Evolutionary conservation across 2,888 invertebrate genomes (phyloP).

Genomic region (Ceriagrion tenellum): DNA sequence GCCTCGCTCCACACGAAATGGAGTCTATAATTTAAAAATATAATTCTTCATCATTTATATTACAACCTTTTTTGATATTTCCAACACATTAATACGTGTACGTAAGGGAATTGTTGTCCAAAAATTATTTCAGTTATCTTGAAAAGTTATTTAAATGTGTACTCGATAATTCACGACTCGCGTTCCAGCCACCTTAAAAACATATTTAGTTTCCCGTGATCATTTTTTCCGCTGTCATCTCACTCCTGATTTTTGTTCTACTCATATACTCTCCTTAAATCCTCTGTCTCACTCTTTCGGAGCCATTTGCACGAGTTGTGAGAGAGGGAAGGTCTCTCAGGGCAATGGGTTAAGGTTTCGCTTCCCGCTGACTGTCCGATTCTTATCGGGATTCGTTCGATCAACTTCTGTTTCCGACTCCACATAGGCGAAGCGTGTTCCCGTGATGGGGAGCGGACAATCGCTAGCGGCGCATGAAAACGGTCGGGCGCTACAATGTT

Average conservation of each 20-base stretch:
- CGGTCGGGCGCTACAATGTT: not conserved
- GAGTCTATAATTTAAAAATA: too few species aligned
- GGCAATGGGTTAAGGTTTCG: slow-evolving; percentile 12
- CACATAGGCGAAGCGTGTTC: not conserved
- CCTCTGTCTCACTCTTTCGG: not conserved
- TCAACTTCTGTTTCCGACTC: slow-evolving; percentile 14
- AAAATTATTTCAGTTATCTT: too few species aligned
- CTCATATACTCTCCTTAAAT: not conserved
- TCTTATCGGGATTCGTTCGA: not conserved
- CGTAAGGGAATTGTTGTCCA: too few species aligned
- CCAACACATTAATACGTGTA: too few species aligned
- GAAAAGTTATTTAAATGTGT: too few species aligned
- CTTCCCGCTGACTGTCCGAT: slow-evolving; percentile 9
- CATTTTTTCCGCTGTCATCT: not conserved
- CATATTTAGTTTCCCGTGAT: not conserved
- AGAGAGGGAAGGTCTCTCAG: not conserved
- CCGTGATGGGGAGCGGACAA: not conserved
- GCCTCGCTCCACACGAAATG: too few species aligned
- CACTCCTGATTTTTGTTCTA: not conserved
- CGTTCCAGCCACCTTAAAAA: too few species aligned
- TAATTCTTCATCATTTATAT: too few species aligned
- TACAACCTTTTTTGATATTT: too few species aligned
- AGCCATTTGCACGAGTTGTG: not conserved
- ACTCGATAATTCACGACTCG: too few species aligned
- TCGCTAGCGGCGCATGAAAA: not conserved